Conservation (phyloP, 2,113 vertebrate species). For the Lophius piscatorius region DNA sequence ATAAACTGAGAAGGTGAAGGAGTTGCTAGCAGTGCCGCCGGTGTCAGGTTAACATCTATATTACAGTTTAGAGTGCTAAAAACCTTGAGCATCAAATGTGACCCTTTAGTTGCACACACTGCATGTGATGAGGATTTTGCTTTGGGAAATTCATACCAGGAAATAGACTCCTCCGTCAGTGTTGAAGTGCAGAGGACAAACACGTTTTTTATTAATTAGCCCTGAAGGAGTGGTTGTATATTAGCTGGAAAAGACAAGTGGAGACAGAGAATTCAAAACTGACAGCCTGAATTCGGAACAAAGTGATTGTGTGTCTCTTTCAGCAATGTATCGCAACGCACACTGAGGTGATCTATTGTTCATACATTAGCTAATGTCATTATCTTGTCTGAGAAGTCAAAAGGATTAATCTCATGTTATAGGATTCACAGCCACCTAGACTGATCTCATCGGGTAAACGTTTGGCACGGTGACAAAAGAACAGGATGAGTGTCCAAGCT, state of each 20-base stretch:
- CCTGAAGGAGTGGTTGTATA: neutral
- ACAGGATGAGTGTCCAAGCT: conserved; percentile 57
- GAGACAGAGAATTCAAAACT: conserved; percentile 40
- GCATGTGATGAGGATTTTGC: conserved; percentile 49
- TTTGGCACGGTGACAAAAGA: conserved; percentile 72
- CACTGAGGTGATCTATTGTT: conserved; percentile 67
- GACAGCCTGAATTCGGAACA: conserved; percentile 40
- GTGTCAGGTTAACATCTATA: no score
- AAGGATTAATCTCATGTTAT: conserved; percentile 79
- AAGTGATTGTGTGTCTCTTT: conserved; percentile 47
- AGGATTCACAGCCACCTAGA: conserved; percentile 78
- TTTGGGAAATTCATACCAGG: conserved; percentile 36
- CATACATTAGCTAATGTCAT: conserved; percentile 81
- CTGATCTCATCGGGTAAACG: conserved; percentile 76
- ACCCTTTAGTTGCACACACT: conserved; percentile 45
- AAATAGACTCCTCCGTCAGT: conserved; percentile 37
- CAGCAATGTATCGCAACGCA: conserved; percentile 63
- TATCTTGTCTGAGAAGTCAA: conserved; percentile 78
- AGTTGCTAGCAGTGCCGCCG: no score
- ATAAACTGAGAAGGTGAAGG: no score
- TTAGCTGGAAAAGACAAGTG: conserved; percentile 17
- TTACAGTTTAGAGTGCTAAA: no score
- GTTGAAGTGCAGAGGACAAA: conserved; percentile 12
- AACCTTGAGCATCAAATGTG: no score
- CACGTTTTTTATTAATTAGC: conserved; percentile 25